Conservation (phyloP, 2,888 invertebrate species). For the Iphiclides podalirius region DNA sequence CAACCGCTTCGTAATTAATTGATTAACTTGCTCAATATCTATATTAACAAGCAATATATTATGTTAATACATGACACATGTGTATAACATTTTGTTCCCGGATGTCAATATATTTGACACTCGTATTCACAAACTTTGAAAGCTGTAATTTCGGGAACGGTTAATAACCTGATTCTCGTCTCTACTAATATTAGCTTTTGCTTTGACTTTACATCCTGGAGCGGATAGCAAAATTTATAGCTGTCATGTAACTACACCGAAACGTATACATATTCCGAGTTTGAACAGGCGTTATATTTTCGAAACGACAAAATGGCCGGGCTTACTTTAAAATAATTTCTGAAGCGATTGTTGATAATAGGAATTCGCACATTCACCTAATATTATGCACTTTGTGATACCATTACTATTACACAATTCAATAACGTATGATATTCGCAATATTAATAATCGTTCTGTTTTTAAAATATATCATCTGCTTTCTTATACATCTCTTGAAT, state of each 20-base stretch:
- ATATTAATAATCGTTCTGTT: conserved; percentile 31
- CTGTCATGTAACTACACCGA: too few relatives aligned
- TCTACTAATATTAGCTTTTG: too few relatives aligned
- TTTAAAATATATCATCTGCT: conserved; percentile 38
- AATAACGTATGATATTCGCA: conserved; percentile 11
- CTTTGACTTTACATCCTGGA: too few relatives aligned
- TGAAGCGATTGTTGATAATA: conserved; percentile 12
- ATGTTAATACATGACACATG: not conserved
- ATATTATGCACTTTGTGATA: conserved; percentile 3
- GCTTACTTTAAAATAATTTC: too few relatives aligned
- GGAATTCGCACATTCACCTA: conserved; percentile 11
- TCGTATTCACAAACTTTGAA: too few relatives aligned
- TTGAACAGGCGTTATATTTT: too few relatives aligned
- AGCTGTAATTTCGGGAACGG: too few relatives aligned
- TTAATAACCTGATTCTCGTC: too few relatives aligned
- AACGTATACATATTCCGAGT: too few relatives aligned
- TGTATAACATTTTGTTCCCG: not conserved
- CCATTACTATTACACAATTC: conserved; percentile 10
- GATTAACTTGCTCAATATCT: not conserved
- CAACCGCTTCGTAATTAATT: conserved; percentile 6
- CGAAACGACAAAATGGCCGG: too few relatives aligned
- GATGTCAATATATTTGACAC: too few relatives aligned
- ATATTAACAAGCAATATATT: not conserved
- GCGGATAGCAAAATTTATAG: too few relatives aligned
- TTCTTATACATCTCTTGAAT: conserved; percentile 52